Percentiles rank a stretch among this genome's conserved stretches.
Evolutionary conservation across 2,797 vertebrate genomes (phyloP).

Genomic region (Melanotaenia nigrans): DNA sequence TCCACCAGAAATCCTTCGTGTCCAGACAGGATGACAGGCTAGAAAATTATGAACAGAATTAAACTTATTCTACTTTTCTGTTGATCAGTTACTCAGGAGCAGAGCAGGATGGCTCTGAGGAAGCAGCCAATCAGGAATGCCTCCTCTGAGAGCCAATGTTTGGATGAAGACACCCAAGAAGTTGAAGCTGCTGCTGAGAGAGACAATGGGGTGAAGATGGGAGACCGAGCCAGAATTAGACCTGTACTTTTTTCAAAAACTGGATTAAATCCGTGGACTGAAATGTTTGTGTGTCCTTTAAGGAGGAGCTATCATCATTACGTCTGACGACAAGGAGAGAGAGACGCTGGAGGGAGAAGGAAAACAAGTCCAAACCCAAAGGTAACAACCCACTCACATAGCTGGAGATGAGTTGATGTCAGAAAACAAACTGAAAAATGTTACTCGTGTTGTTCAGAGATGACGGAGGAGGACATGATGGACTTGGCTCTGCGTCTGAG

Average conservation of each 20-base stretch:
- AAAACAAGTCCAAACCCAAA: conserved; percentile 54
- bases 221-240: neutral
- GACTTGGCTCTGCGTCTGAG: conserved; percentile 91
- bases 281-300: conserved; percentile 12
- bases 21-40: neutral
- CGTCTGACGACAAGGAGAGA: conserved; percentile 23
- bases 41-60: neutral
- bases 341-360: conserved; percentile 38
- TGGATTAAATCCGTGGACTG: neutral
- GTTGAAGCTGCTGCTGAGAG: conserved; percentile 37
- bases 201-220: conserved; percentile 38
- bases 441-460: conserved; percentile 75
- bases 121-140: conserved; percentile 52
- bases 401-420: no score
- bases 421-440: no score
- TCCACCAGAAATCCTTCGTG: no score
- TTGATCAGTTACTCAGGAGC: conserved; percentile 1
- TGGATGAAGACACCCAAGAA: conserved; percentile 34
- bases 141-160: conserved; percentile 35
- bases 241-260: no score
- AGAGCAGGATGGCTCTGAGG: conserved; percentile 70
- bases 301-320: conserved; percentile 59
- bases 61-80: neutral
- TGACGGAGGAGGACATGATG: conserved; percentile 97
- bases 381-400: conserved; percentile 39